These are phyloP conservation scores for Oxystoma pomonae DNA, from an alignment of 2,888 invertebrate genomes.

Conservation along the genomic window DNA sequence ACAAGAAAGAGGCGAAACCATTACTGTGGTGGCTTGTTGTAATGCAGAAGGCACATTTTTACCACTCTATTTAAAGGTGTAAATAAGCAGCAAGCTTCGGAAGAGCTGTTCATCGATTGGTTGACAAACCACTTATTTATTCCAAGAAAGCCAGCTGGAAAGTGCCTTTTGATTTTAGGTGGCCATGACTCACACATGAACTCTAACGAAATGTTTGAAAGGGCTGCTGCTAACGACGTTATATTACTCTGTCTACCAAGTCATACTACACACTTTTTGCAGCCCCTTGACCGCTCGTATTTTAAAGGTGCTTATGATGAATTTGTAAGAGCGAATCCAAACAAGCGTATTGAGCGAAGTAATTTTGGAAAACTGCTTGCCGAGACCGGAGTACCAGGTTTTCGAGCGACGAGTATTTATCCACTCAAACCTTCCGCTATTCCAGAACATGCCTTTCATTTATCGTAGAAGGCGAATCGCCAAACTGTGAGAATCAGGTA, in stretches of 20 bases:
- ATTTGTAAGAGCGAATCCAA: too few relatives aligned
- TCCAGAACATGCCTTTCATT: too few relatives aligned
- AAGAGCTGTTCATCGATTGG: constrained; percentile 25
- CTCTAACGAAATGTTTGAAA: too few relatives aligned
- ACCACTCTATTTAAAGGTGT: constrained; percentile 22
- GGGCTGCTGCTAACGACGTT: too few relatives aligned
- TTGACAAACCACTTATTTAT: constrained; percentile 30
- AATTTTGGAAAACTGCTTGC: not conserved
- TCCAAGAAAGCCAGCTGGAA: constrained; percentile 33
- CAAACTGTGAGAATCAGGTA: too few relatives aligned
- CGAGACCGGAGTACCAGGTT: not conserved
- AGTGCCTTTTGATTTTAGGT: constrained; percentile 33
- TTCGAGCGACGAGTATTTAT: not conserved
- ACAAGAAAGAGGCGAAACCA: constrained; percentile 17
- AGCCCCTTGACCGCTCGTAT: constrained; percentile 28
- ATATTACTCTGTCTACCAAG: too few relatives aligned
- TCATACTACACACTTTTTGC: constrained; percentile 33
- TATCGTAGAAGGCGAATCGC: too few relatives aligned
- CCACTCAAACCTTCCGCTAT: too few relatives aligned
- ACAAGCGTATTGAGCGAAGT: too few relatives aligned
- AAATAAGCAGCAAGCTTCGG: constrained; percentile 23
- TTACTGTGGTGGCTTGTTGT: constrained; percentile 17
- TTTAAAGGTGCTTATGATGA: constrained; percentile 11
- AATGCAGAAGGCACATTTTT: constrained; percentile 20
- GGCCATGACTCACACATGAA: constrained; percentile 26